A percentile compares a stretch with the other conserved stretches of the same genome.
Evolutionary conservation across 2,888 invertebrate genomes (phyloP).

Genomic region (Temnothorax unifasciatus): DNA sequence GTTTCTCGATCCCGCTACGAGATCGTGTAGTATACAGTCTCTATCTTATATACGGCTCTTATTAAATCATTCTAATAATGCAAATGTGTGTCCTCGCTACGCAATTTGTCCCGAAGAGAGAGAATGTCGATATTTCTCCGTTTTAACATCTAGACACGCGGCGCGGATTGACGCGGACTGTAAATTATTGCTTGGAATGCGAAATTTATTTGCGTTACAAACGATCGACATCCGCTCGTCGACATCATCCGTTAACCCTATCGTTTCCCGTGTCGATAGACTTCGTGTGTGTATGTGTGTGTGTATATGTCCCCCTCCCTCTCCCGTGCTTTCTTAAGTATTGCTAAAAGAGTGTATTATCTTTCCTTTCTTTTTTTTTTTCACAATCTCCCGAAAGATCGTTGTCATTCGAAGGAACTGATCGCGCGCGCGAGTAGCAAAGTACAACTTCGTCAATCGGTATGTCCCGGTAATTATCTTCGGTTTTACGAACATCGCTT

Average conservation of each 20-base stretch:
- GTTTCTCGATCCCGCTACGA: slow-evolving; percentile 45
- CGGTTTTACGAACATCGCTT: background rate
- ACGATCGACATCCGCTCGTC: slow-evolving; percentile 39
- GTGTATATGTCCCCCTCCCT: background rate
- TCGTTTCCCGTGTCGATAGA: slow-evolving; percentile 29
- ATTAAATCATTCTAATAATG: slow-evolving; percentile 45
- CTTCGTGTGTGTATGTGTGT: slow-evolving; percentile 17
- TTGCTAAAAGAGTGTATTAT: slow-evolving; percentile 48
- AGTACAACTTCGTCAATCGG: slow-evolving; percentile 50
- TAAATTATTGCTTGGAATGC: slow-evolving; percentile 55
- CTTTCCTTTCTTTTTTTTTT: background rate
- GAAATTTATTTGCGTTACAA: slow-evolving; percentile 44
- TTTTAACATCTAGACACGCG: slow-evolving; percentile 17
- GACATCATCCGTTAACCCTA: slow-evolving; percentile 29
- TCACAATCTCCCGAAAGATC: slow-evolving; percentile 42
- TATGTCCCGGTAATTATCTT: slow-evolving; percentile 6
- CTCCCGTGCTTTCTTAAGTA: slow-evolving; percentile 44
- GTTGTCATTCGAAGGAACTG: slow-evolving; percentile 48
- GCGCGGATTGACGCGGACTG: slow-evolving; percentile 38
- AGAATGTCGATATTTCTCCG: slow-evolving; percentile 24
- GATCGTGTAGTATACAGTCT: slow-evolving; percentile 46
- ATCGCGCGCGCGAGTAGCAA: slow-evolving; percentile 35
- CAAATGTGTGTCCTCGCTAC: slow-evolving; percentile 40
- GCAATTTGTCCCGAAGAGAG: slow-evolving; percentile 40
- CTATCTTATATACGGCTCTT: slow-evolving; percentile 39